Evolutionary conservation across 2,797 vertebrate genomes (phyloP), one percentile per base, ranked within the genome.

Genomic region (Coccyzus lansbergi): DNA sequence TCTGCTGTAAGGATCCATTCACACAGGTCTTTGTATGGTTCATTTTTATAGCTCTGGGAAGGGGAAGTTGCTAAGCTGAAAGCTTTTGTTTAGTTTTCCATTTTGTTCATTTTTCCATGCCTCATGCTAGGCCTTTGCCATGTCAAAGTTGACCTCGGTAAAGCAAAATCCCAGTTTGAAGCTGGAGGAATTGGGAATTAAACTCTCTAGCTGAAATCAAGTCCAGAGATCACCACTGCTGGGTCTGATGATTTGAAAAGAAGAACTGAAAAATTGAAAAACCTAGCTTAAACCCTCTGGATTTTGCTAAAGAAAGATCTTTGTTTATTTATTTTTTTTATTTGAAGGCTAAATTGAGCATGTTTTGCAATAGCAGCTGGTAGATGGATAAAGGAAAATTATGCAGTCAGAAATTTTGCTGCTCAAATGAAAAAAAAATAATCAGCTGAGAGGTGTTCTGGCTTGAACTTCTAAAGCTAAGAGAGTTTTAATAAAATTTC

Each of bases 1-100:
- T 19, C 31, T 69, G 48, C 70, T 82, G 15, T 12, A 65, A 76
- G 28, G 25, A n/a, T 74, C 17, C 15, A 10, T 90, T 82, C 48
- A 52, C 17, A 2, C 4, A 12, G 13, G 9, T 24, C 33, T 75
- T 77, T 51, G n/a, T 40, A 9, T 46, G 4, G 7, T 29, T 81
- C 55, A 8, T 67, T 92, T 75, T 88, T 76, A 38, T 34, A 74
- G 44, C 36, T 77, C 36, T 53, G 36, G 29, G 33, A 38, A 42
- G 49, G 81, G 62, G 71, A 94, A 94, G 33, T 75, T 48, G 67
- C 56, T 72, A 33, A 58, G 16, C 29, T 83, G 84, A 69, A 80
- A 84, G 68, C 49, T 89, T 88, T 67, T 82, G 36, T 86, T 93
- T 79, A 28, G 49, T 82, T 94, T 94, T 86, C 90, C 90, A 49